phyloP scores from a whole-genome alignment of 2,113 vertebrate species.

The Hypomesus transpacificus region DNA sequence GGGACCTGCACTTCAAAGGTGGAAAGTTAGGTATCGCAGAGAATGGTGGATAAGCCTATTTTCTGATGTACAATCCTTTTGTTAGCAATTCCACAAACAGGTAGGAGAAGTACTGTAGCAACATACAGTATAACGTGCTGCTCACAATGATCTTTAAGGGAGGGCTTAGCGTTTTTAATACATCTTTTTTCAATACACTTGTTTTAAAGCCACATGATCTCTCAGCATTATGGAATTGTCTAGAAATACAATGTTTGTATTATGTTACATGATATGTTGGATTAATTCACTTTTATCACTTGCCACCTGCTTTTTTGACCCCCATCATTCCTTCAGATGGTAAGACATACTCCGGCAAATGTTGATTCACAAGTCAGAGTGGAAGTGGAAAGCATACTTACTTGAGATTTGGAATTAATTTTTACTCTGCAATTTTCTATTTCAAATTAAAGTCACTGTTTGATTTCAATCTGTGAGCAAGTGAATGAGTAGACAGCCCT shows the following conservation, averaged over 20 bases:
- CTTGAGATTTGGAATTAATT: slow-evolving; percentile 15
- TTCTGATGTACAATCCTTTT: slow-evolving; percentile 7
- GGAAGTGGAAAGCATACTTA: not conserved
- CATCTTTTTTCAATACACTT: not conserved
- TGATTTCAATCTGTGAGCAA: slow-evolving; percentile 62
- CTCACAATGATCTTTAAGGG: not conserved
- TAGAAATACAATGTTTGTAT: no score
- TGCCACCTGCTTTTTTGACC: no score
- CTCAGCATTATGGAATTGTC: not conserved
- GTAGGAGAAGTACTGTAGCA: not conserved
- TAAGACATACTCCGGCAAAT: no score
- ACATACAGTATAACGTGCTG: not conserved
- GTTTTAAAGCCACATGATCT: not conserved
- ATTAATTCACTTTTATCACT: no score
- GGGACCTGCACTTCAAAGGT: slow-evolving; percentile 3
- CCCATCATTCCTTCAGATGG: no score
- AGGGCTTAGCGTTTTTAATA: not conserved
- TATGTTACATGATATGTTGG: no score
- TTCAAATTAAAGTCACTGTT: slow-evolving; percentile 51
- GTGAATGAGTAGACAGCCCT: slow-evolving; percentile 37
- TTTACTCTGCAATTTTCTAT: slow-evolving; percentile 40
- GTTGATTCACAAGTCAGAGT: no score
- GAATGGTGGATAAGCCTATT: not conserved
- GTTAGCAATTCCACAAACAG: slow-evolving; percentile 17
- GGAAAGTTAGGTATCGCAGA: not conserved